phyloP scores from a whole-genome alignment of 2,888 invertebrate species.

The Helobdella robusta region DNA sequence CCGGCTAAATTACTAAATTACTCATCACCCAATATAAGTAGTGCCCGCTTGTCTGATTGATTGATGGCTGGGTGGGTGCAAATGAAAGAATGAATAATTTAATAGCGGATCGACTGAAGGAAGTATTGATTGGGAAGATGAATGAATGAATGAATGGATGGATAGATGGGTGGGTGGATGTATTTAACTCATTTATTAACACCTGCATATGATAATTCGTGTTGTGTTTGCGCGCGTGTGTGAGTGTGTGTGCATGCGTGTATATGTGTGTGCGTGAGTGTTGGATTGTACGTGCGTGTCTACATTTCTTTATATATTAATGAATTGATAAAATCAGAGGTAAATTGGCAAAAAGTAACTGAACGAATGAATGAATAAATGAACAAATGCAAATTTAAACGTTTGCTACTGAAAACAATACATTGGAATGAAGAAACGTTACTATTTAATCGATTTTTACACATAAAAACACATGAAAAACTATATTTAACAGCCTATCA shows the following conservation, averaged over 20 bases:
- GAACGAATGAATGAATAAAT: background rate
- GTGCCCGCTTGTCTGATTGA: too few relatives aligned
- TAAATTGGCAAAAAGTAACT: background rate
- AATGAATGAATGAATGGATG: constrained; percentile 5
- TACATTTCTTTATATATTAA: constrained; percentile 5
- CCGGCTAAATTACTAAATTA: too few relatives aligned
- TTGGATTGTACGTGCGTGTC: constrained; percentile 4
- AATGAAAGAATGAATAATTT: too few relatives aligned
- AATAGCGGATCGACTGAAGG: too few relatives aligned
- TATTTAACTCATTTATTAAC: too few relatives aligned
- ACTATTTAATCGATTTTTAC: background rate
- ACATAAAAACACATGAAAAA: background rate
- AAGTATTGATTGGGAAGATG: too few relatives aligned
- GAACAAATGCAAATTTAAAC: background rate
- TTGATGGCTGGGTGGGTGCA: too few relatives aligned
- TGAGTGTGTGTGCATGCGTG: background rate
- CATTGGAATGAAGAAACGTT: background rate
- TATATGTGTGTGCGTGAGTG: constrained; percentile 7
- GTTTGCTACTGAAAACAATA: background rate
- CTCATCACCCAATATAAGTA: too few relatives aligned
- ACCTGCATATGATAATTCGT: too few relatives aligned
- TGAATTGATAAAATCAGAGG: constrained; percentile 6
- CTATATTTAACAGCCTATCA: background rate
- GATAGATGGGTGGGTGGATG: constrained; percentile 7
- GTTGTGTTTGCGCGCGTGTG: too few relatives aligned